A percentile compares a stretch with the other conserved stretches of the same genome.
Conservation (phyloP, 2,888 invertebrate species). For the Drosophila vallismaia region DNA sequence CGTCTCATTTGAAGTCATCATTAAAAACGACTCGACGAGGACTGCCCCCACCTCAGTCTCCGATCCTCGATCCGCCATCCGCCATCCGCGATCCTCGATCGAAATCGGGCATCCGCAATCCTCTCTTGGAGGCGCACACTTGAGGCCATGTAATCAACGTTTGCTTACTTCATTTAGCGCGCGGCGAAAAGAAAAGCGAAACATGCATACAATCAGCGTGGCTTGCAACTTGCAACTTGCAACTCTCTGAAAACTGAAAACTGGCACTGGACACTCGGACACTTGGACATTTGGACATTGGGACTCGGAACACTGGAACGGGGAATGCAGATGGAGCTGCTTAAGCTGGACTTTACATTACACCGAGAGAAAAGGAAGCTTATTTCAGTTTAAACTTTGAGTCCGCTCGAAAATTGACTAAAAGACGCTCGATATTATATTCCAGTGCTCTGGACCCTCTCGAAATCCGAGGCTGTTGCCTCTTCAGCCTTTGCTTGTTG, state of each 20-base stretch:
- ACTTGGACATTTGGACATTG: constrained; percentile 30
- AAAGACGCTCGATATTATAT: neutral
- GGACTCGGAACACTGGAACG: constrained; percentile 4
- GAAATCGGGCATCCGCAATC: constrained; percentile 4
- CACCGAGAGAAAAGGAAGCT: constrained; percentile 13
- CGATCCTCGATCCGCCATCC: constrained; percentile 21
- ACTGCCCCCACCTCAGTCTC: constrained; percentile 32
- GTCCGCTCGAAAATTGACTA: neutral
- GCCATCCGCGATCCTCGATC: constrained; percentile 15
- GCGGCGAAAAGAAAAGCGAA: constrained; percentile 78
- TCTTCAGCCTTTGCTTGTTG: constrained; percentile 68
- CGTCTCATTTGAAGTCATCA: constrained; percentile 79
- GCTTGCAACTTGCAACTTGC: constrained; percentile 25
- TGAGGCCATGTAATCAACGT: constrained; percentile 80
- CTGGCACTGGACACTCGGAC: constrained; percentile 56
- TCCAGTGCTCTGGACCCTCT: constrained; percentile 18
- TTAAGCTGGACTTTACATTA: constrained; percentile 42
- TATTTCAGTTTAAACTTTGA: no score
- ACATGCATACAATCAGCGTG: constrained; percentile 77
- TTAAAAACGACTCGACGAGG: constrained; percentile 71
- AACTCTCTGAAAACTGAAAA: constrained; percentile 15
- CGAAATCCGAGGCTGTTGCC: constrained; percentile 48
- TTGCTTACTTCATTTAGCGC: constrained; percentile 79
- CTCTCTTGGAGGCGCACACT: constrained; percentile 66
- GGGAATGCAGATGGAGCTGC: constrained; percentile 41